phyloP scores from a whole-genome alignment of 2,888 invertebrate genomes.

The Steinernema scapterisci region DNA sequence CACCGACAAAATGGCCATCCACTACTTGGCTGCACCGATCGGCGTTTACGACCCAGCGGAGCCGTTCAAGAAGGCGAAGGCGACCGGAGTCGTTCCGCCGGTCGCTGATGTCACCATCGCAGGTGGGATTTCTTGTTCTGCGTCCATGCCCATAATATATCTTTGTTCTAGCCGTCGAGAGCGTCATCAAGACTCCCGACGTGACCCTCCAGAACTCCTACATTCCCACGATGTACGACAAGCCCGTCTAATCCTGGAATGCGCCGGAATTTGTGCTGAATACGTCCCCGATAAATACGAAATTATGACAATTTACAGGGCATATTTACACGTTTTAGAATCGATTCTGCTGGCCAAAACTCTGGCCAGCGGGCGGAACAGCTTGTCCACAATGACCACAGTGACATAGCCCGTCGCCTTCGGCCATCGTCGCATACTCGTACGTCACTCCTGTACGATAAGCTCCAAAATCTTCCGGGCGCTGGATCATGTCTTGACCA shows the following conservation, averaged over 20 bases:
- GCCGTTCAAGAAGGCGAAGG: constrained; percentile 8
- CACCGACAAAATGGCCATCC: constrained; percentile 10
- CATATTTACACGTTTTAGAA: too few species aligned
- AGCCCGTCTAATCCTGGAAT: not conserved
- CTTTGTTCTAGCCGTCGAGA: not conserved
- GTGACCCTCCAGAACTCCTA: constrained; percentile 1
- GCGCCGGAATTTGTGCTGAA: not conserved
- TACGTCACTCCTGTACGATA: too few species aligned
- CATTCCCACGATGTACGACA: not conserved
- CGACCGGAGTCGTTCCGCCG: not conserved
- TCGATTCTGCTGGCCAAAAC: too few species aligned
- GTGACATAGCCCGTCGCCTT: too few species aligned
- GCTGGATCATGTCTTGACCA: too few species aligned
- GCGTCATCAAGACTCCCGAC: not conserved
- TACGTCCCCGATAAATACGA: not conserved
- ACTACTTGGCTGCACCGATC: constrained; percentile 1
- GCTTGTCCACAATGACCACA: too few species aligned
- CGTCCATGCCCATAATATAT: not conserved
- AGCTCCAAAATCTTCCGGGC: too few species aligned
- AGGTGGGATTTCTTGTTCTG: not conserved
- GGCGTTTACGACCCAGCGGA: constrained; percentile 23
- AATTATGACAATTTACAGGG: too few species aligned
- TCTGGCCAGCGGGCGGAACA: too few species aligned
- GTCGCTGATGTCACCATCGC: not conserved
- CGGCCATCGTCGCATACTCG: too few species aligned